Base-by-base conservation (phyloP, 2,888 invertebrate genomes). In the Chymomyza fuscimana region DNA sequence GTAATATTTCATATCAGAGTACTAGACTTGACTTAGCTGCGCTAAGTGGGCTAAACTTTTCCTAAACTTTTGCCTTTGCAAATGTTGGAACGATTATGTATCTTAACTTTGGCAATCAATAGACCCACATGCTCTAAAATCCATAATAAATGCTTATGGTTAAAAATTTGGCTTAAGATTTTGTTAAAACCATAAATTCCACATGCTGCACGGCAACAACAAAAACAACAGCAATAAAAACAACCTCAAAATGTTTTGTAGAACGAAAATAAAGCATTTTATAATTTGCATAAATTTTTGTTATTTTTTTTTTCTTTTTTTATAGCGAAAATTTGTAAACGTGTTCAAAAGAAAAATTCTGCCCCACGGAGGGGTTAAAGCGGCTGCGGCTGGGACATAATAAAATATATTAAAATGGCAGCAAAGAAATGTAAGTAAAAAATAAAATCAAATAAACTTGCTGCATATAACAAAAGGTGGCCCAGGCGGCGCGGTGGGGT, bases 231-330 rank as follows among this genome's bases (percentile, higher is more conserved):
- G 58, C 22, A 58, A 16, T 22, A 58, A 52, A 52, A 50, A 50
- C 29, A 65, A 65, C 63, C 67, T 52, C 50, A 56, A 64, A 64
- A 56, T 22, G 7, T 40, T 65, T 77, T 72, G 60, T 69, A 67
- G 69, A 69, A 65, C 75, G 32, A 32, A 66, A 73, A 71, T 63
- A 51, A 59, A 78, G 70, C 69, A 65, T 76, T 70, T 76, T 76
- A 80, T 79, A 81, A 84, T 86, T 87, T 88, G 56, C 76, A 87
- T 84, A 86, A 74, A 86, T 83, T 46, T 46, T 86, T 81, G 3
- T 7, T 32, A 5, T 32, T 32, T 32, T 32, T 46, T 86, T 81
- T 32, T 7, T 32, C 6, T 32, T 32, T 32, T 32, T 32, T 86
- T 69, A 76, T 84, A 69, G 75, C 75, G 75, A 74, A 78, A 81